Evolutionary conservation across 2,888 invertebrate species (phyloP).

Genomic region (Dimorphilus gyrociliatus): DNA sequence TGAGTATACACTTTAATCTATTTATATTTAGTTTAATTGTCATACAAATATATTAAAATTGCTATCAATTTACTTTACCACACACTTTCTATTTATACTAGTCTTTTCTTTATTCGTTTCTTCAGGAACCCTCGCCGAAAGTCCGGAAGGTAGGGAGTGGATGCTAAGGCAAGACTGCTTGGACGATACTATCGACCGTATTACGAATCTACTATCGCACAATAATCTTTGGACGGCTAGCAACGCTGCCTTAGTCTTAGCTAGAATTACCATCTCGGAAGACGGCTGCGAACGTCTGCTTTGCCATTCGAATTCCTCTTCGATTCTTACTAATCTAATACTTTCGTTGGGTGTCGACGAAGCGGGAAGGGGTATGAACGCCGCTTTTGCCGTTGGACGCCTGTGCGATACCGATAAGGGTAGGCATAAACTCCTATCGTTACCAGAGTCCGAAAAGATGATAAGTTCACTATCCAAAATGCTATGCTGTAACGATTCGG

Average conservation of each 20-base stretch:
- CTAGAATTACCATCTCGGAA: constrained; percentile 34
- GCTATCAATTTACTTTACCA: too few relatives aligned
- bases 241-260: constrained; percentile 35
- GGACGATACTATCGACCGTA: constrained; percentile 18
- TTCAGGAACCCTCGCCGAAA: constrained; percentile 17
- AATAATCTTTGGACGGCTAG: constrained; percentile 36
- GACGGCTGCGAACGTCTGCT: constrained; percentile 25
- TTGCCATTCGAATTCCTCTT: constrained; percentile 20
- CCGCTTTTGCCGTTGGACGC: constrained; percentile 37
- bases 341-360: constrained; percentile 29
- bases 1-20: neutral
- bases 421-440: constrained; percentile 18
- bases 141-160: constrained; percentile 30
- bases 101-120: neutral
- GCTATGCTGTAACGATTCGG: constrained; percentile 29
- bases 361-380: constrained; percentile 36
- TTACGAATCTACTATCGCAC: constrained; percentile 22
- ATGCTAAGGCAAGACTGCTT: constrained; percentile 26
- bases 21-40: too few relatives aligned
- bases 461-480: constrained; percentile 27
- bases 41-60: too few relatives aligned
- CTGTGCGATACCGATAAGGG: constrained; percentile 32
- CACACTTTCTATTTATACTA: neutral
- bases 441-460: constrained; percentile 30
- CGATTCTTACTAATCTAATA: constrained; percentile 23